phyloP scores from a whole-genome alignment of 2,113 vertebrate species.

The Daphoenositta chrysoptera region DNA sequence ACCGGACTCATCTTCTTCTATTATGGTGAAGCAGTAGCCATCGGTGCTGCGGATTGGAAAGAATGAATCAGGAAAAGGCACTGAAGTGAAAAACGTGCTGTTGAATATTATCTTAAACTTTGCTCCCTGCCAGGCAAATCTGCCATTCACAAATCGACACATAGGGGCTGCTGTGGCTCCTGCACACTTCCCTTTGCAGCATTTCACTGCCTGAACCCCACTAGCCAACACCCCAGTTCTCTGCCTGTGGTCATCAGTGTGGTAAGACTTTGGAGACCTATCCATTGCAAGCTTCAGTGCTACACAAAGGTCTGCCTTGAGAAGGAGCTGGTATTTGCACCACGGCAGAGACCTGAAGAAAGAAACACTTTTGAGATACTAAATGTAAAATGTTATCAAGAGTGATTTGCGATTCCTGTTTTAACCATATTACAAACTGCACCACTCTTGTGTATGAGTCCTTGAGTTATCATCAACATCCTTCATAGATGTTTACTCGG shows the following conservation, averaged over 20 bases:
- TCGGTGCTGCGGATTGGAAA: conserved; percentile 82
- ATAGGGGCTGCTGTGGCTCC: fast-evolving
- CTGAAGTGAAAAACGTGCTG: not conserved
- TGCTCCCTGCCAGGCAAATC: not conserved
- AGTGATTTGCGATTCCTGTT: conserved; percentile 21
- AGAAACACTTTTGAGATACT: not conserved
- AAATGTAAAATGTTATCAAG: not conserved
- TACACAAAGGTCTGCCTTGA: not conserved
- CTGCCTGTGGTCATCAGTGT: not conserved
- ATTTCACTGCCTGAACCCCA: not conserved
- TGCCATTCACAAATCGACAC: not conserved
- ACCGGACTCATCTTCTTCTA: conserved; percentile 92
- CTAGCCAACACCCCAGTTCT: not conserved
- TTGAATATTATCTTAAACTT: not conserved
- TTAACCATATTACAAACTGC: not conserved
- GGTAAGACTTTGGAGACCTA: not conserved
- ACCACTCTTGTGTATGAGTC: not conserved
- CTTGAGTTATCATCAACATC: conserved; percentile 49
- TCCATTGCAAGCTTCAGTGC: fast-evolving
- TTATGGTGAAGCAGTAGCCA: conserved; percentile 95
- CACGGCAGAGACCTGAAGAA: not conserved
- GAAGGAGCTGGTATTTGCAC: not conserved
- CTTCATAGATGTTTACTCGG: conserved; percentile 48
- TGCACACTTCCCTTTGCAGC: not conserved
- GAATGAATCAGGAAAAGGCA: not conserved